Base-by-base conservation (phyloP, 2,888 invertebrate species). In the Drosophila koepferae region DNA sequence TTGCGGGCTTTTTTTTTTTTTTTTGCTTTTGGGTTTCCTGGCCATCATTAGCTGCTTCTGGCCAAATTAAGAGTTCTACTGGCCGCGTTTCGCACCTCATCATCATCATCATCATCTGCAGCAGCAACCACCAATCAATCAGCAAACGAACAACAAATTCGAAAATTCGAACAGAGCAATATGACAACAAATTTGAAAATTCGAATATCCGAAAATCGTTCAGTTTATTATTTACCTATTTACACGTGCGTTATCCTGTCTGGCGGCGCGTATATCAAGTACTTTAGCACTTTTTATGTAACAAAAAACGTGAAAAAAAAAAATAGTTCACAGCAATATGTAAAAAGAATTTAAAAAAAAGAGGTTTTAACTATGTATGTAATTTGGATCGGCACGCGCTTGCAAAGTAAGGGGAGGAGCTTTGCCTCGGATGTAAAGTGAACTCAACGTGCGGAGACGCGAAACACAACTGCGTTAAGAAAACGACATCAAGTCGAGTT, bases 381-480 rank as follows among this genome's bases (percentile, higher is more conserved):
- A 8, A n/a, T 48, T 74, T 74, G 20, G 60, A 36, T 44, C 41
- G 51, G 54, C 80, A 82, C 75, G 82, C 71, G 82, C 61, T 51
- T 55, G 28, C 14, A 48, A 81, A 64, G 56, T 60, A 18, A 41
- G 43, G 36, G 41, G 34, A 56, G 20, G n/a, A 55, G 51, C 56
- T 59, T 49, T 58, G 54, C 44, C 31, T 31, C 46, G 53, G 41
- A 4, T 53, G n/a, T 49, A 65, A 48, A 79, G 54, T 86, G 80
- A 81, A 81, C 90, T 77, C 80, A 71, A 77, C 91, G 84, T 81
- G 87, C 73, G 78, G 71, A 86, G 80, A 86, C 86, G 80, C 90
- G 90, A 90, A 91, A 79, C 77, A 83, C 84, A 86, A 91, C 92
- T 91, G 89, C 87, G 87, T 70, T 63, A 55, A 89, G 89, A 79